Evolutionary conservation across 92 coral and sea anemone genomes (phyloP).

Genomic region (Micromussa lordhowensis): DNA sequence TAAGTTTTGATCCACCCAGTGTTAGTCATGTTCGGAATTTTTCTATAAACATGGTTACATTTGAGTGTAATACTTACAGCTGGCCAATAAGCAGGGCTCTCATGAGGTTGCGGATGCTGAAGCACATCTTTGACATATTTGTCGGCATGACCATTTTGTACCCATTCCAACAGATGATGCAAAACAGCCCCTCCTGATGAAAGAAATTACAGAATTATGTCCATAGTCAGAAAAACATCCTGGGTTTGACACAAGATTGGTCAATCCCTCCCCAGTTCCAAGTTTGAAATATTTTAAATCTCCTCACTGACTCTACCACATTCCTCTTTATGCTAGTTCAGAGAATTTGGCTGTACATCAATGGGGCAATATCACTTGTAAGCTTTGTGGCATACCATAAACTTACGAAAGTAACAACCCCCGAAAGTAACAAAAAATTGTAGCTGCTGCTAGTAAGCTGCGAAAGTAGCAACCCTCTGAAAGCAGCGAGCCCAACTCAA

Average conservation of each 20-base stretch:
- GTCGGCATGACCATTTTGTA: conserved; percentile 85
- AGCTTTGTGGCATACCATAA: too few relatives aligned
- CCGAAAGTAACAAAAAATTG: too few relatives aligned
- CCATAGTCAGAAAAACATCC: background rate
- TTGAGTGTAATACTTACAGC: conserved; percentile 78
- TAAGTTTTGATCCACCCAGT: too few relatives aligned
- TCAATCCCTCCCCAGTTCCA: background rate
- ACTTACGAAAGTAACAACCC: too few relatives aligned
- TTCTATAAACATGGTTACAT: background rate
- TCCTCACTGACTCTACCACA: background rate
- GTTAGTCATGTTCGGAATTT: too few relatives aligned
- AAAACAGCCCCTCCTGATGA: conserved; percentile 90
- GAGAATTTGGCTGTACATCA: background rate
- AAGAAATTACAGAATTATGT: background rate
- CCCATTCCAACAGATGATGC: conserved; percentile 92
- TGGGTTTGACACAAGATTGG: background rate
- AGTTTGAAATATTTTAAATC: background rate
- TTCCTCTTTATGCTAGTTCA: background rate
- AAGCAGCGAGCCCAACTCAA: too few relatives aligned
- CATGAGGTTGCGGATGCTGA: conserved; percentile 82
- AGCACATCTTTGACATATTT: conserved; percentile 73
- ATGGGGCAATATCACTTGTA: background rate
- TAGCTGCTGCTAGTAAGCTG: too few relatives aligned
- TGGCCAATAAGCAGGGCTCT: conserved; percentile 94
- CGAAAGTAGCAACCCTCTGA: too few relatives aligned